Base-by-base conservation (phyloP, 2,888 invertebrate species). In the Lasioglossum villosulum region DNA sequence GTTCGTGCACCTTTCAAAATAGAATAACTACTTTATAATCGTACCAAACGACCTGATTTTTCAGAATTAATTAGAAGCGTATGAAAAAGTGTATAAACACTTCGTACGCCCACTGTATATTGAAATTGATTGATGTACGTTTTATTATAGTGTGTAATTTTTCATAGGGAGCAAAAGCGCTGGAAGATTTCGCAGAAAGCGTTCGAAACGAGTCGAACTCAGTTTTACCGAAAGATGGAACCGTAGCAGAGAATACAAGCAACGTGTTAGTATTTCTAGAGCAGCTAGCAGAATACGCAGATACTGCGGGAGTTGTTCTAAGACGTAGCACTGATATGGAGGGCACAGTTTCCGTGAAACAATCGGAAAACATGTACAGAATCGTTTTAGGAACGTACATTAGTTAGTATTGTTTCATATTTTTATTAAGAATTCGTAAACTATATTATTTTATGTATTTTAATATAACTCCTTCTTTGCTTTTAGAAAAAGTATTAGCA, bases 161-260 rank as follows among this genome's bases (percentile, higher is more conserved):
- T 75, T 88, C 86, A 37, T 48, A 98, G 98, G 99, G 98, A 82
- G 97, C 98, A 56, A 98, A 98, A 95, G 98, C 98, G 14, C 95
- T 99, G 90, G 99, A 99, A 94, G 99, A 99, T 93, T 99, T 99
- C 95, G 97, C 98, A 83, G 99, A 99, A 93, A 98, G 97, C 84
- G 97, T 99, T 48, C 96, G 98, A 86, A 96, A 96, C 39, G 98
- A 98, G 94, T 96, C 96, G 74, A 97, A 97, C 88, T 97, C 97
- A 83, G 97, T 97, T 92, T 97, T 99, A 93, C 99, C 99, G 0
- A 98, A 97, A 94, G 99, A 99, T 96, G 99, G 99, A 84, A 99
- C 99, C 0, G 99, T 99, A 52, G 99, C 99, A 94, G 99, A 99
- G 95, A 96, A 99, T 84, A 99, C 99, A 0, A 98, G 98, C 86